Percentiles rank a stretch among this genome's conserved stretches.
phyloP scores from a whole-genome alignment of 2,797 vertebrate species.

The Protonibea diacanthus region DNA sequence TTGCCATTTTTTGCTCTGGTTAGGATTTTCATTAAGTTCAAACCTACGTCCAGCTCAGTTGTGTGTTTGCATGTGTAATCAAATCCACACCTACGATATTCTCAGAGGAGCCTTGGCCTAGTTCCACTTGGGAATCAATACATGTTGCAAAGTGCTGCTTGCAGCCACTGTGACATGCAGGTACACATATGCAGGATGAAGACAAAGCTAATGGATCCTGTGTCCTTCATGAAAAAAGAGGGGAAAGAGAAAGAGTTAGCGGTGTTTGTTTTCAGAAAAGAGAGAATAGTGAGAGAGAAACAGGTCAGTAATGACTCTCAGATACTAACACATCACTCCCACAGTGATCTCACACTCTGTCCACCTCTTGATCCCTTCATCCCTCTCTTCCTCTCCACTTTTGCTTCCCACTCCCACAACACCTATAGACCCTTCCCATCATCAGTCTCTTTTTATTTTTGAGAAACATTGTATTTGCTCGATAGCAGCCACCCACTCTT shows the following conservation, averaged over 20 bases:
- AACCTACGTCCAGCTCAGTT: slow-evolving; percentile 10
- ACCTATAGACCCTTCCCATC: slow-evolving; percentile 17
- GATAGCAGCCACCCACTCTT: slow-evolving; percentile 33
- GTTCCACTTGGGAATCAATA: slow-evolving; percentile 64
- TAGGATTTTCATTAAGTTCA: background rate
- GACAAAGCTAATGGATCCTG: slow-evolving; percentile 48
- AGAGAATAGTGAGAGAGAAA: slow-evolving; percentile 16
- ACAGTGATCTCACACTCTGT: slow-evolving; percentile 17
- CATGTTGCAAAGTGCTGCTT: slow-evolving; percentile 30
- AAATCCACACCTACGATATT: slow-evolving; percentile 18
- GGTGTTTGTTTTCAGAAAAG: slow-evolving; percentile 34
- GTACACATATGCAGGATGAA: slow-evolving; percentile 20
- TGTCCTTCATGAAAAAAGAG: slow-evolving; percentile 37
- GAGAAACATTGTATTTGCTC: slow-evolving; percentile 27
- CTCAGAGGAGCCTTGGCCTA: slow-evolving; percentile 47
- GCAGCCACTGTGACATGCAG: slow-evolving; percentile 22
- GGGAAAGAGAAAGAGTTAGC: slow-evolving; percentile 8
- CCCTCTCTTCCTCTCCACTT: slow-evolving; percentile 18
- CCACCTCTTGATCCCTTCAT: slow-evolving; percentile 16
- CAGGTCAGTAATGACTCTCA: slow-evolving; percentile 29
- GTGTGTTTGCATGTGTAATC: slow-evolving; percentile 23
- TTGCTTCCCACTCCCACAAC: slow-evolving; percentile 17
- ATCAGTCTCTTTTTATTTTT: slow-evolving; percentile 16
- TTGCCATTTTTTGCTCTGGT: background rate
- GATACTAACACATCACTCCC: slow-evolving; percentile 19